Evolutionary conservation across 2,113 vertebrate species (phyloP).

Genomic region (Pseudorhombus dupliciocellatus): DNA sequence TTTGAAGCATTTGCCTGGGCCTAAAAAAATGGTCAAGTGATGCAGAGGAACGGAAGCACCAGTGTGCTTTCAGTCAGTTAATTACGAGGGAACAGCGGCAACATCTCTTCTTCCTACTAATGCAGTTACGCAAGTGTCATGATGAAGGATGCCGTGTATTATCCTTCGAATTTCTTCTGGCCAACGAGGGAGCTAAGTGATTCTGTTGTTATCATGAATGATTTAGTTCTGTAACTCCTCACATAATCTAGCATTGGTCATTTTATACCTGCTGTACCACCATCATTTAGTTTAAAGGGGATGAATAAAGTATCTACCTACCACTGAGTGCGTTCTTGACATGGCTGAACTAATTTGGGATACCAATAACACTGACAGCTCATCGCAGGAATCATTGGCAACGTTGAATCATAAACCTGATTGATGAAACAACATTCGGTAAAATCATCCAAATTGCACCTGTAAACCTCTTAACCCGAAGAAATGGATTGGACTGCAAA

Average conservation of each 20-base stretch:
- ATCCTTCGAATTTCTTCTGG: background rate
- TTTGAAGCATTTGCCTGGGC: constrained; percentile 20
- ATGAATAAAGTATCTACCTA: background rate
- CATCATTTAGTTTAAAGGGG: background rate
- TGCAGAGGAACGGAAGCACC: background rate
- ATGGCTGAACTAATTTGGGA: background rate
- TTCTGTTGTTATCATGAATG: background rate
- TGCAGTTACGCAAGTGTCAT: background rate
- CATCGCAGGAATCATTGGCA: background rate
- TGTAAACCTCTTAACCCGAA: background rate
- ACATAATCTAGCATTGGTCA: too few relatives aligned
- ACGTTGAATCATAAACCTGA: background rate
- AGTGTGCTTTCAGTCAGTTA: constrained; percentile 4
- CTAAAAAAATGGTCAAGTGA: constrained; percentile 4
- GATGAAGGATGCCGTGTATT: background rate
- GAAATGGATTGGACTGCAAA: background rate
- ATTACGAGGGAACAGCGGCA: background rate
- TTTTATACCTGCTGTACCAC: too few relatives aligned
- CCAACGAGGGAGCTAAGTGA: background rate
- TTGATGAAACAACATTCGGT: background rate
- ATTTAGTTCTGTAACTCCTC: too few relatives aligned
- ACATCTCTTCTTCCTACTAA: background rate
- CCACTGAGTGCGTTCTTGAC: background rate
- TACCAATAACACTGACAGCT: background rate
- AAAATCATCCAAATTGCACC: background rate